phyloP scores from a whole-genome alignment of 2,888 invertebrate species.

The Perizoma flavofasciatum region DNA sequence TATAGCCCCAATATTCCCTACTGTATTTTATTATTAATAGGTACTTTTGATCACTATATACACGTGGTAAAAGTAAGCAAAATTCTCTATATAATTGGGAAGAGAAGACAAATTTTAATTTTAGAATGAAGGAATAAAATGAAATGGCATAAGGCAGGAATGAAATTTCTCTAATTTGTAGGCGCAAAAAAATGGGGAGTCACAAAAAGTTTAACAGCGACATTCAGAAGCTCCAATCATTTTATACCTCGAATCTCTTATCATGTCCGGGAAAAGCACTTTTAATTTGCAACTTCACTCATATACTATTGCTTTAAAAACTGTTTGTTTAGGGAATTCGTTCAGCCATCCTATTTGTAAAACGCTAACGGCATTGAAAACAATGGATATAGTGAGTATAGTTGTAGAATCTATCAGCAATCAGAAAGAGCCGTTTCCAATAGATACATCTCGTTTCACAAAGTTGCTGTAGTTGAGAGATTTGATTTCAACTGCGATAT shows the following conservation, averaged over 20 bases:
- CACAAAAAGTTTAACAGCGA: no score
- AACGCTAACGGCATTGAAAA: neutral
- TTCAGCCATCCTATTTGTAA: slow-evolving; percentile 8
- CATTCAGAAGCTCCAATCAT: no score
- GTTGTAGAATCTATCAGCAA: slow-evolving; percentile 11
- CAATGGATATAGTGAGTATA: neutral
- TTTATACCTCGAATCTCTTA: neutral
- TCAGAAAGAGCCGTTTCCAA: slow-evolving; percentile 14
- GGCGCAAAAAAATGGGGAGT: no score
- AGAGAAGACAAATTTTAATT: no score
- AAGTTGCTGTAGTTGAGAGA: slow-evolving; percentile 7
- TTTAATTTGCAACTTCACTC: slow-evolving; percentile 5
- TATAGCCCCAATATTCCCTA: no score
- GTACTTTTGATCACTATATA: no score
- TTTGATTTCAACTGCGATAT: slow-evolving; percentile 10
- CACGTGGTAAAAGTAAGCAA: no score
- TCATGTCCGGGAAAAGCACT: slow-evolving; percentile 2
- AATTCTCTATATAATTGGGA: no score
- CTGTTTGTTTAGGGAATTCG: slow-evolving; percentile 3
- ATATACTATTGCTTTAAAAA: slow-evolving; percentile 12
- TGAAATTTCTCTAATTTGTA: no score
- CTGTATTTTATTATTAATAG: no score
- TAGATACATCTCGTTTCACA: slow-evolving; percentile 10
- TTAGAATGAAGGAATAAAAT: no score
- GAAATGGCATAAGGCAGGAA: no score